These are phyloP conservation scores for Oryzias woworae DNA, from an alignment of 2,113 vertebrate genomes.

Conservation along the genomic window DNA sequence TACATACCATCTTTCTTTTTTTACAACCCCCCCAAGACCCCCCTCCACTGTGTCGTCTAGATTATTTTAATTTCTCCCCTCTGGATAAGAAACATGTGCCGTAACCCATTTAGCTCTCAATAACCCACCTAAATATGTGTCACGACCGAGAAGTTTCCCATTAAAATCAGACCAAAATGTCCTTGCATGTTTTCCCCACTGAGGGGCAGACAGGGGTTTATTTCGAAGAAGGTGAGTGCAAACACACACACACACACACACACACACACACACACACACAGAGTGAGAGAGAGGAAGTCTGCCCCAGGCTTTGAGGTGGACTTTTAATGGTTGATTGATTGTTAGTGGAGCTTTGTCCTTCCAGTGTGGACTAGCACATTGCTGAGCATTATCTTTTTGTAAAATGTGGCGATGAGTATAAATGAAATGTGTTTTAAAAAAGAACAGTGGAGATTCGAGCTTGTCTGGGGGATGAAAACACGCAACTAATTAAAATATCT, in stretches of 20 bases:
- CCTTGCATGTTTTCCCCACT: constrained; percentile 70
- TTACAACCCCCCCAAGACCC: background rate
- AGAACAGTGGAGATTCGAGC: too few relatives aligned
- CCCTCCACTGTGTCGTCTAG: constrained; percentile 6
- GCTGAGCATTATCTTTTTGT: background rate
- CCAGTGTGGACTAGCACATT: constrained; percentile 3
- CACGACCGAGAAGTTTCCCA: constrained; percentile 43
- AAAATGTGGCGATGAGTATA: background rate
- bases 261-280: background rate
- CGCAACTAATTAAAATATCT: too few relatives aligned
- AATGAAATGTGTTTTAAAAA: background rate
- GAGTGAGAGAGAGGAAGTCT: background rate
- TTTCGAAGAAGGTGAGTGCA: constrained; percentile 6
- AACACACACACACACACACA: background rate
- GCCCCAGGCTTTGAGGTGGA: constrained; percentile 22
- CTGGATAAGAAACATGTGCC: constrained; percentile 21
- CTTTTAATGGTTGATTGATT: constrained; percentile 22
- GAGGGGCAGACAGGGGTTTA: constrained; percentile 69
- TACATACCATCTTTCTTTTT: constrained; percentile 1
- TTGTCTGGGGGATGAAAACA: too few relatives aligned
- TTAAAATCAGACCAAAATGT: constrained; percentile 73
- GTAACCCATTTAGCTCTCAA: constrained; percentile 57
- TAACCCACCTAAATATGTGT: constrained; percentile 72
- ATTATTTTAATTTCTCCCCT: constrained; percentile 38
- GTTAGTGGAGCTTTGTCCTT: constrained; percentile 9